phyloP scores from a whole-genome alignment of 2,888 invertebrate species.

The Poecilobothrus nobilitatus region DNA sequence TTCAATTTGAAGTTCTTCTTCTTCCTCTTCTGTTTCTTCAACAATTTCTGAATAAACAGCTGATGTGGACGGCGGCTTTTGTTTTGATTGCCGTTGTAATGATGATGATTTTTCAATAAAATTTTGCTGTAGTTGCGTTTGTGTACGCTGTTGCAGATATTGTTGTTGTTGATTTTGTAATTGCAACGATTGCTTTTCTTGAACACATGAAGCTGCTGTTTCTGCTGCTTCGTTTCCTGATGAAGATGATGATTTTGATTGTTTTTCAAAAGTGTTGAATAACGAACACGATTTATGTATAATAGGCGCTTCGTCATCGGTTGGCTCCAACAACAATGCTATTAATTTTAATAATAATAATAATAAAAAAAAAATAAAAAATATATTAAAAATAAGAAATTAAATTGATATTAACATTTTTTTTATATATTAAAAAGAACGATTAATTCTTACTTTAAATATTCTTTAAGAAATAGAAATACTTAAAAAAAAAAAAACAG shows the following conservation, averaged over 20 bases:
- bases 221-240: neutral
- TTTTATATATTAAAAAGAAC: too few relatives aligned
- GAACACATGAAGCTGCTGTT: neutral
- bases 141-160: too few relatives aligned
- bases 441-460: too few relatives aligned
- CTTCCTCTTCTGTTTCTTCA: conserved; percentile 9
- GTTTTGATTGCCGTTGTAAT: neutral
- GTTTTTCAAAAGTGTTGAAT: conserved; percentile 8
- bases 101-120: conserved; percentile 2
- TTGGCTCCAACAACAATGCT: conserved; percentile 12
- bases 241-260: neutral
- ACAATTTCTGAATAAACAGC: neutral
- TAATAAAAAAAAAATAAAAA: neutral
- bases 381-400: neutral
- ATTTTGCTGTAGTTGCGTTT: neutral
- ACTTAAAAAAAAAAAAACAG: too few relatives aligned
- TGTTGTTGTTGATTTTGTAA: neutral
- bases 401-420: too few relatives aligned
- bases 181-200: neutral
- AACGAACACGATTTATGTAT: conserved; percentile 4
- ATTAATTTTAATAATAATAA: neutral
- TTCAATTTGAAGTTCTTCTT: neutral
- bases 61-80: neutral
- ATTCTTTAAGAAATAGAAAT: too few relatives aligned
- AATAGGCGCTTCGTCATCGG: conserved; percentile 11